Evolutionary conservation across 1,140 invertebrate species (phyloP).

Genomic region (Lucilia cuprina): DNA sequence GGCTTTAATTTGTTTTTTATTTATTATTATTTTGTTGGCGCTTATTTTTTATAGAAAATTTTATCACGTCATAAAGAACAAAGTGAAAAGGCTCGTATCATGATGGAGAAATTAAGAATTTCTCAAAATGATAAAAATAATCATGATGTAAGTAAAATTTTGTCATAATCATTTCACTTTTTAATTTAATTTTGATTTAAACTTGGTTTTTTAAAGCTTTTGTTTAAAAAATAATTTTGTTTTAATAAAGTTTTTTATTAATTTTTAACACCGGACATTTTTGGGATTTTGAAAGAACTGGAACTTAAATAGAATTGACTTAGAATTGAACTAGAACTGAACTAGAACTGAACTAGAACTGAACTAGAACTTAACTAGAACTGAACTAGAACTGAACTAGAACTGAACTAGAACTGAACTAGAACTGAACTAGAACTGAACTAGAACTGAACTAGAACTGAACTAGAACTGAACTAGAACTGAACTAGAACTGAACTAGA

Average conservation of each 20-base stretch:
- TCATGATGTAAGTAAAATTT: constrained; percentile 56
- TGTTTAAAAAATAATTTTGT: constrained; percentile 4
- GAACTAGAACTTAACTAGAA: too few species aligned
- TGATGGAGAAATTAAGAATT: constrained; percentile 85
- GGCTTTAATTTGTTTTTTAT: constrained; percentile 42
- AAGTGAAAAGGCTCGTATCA: constrained; percentile 86
- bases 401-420: too few species aligned
- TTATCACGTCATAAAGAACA: constrained; percentile 83
- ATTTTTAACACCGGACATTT: too few species aligned
- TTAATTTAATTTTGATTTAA: background rate
- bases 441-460: too few species aligned
- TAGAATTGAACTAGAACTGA: too few species aligned
- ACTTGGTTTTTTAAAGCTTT: background rate
- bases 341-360: too few species aligned
- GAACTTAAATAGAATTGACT: too few species aligned
- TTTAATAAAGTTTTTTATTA: background rate
- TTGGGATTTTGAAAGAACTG: too few species aligned
- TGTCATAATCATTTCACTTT: constrained; percentile 1
- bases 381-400: too few species aligned
- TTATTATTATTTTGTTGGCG: constrained; percentile 37
- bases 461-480: too few species aligned
- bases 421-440: too few species aligned
- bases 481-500: too few species aligned
- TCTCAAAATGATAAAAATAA: constrained; percentile 69
- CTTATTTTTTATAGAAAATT: constrained; percentile 55